Conservation (phyloP, 2,888 invertebrate genomes). For the Flexamia atlantica region DNA sequence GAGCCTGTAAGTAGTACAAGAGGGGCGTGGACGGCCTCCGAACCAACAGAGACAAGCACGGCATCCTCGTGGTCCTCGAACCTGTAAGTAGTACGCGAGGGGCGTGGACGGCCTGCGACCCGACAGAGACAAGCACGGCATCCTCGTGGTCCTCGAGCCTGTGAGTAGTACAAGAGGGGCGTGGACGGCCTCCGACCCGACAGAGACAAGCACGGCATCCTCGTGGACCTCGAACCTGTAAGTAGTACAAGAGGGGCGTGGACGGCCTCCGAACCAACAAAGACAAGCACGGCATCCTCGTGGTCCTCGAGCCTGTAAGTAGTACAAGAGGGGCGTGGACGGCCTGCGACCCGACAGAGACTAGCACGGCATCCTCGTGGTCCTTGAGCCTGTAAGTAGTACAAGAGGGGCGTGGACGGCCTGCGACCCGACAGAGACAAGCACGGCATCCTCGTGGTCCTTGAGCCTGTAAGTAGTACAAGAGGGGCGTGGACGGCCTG, state of each 20-base stretch:
- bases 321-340: no score
- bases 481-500: constrained; percentile 81
- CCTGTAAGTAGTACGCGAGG: no score
- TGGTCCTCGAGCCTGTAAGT: constrained; percentile 90
- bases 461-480: constrained; percentile 89
- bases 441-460: constrained; percentile 87
- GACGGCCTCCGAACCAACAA: constrained; percentile 82
- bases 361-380: constrained; percentile 85
- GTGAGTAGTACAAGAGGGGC: no score
- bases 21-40: constrained; percentile 81
- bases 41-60: constrained; percentile 84
- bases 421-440: constrained; percentile 82
- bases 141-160: constrained; percentile 88
- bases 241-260: no score
- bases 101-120: constrained; percentile 82
- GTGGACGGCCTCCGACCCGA: constrained; percentile 83
- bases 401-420: constrained; percentile 81
- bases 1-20: constrained; percentile 89
- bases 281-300: constrained; percentile 84
- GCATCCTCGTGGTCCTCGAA: constrained; percentile 88
- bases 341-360: constrained; percentile 83
- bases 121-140: constrained; percentile 83
- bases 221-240: constrained; percentile 89
- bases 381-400: constrained; percentile 90
- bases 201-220: constrained; percentile 84